Percentiles rank a stretch among this genome's conserved stretches.
Evolutionary conservation across 1,140 invertebrate species (phyloP).

Genomic region (Eumaeus atala): DNA sequence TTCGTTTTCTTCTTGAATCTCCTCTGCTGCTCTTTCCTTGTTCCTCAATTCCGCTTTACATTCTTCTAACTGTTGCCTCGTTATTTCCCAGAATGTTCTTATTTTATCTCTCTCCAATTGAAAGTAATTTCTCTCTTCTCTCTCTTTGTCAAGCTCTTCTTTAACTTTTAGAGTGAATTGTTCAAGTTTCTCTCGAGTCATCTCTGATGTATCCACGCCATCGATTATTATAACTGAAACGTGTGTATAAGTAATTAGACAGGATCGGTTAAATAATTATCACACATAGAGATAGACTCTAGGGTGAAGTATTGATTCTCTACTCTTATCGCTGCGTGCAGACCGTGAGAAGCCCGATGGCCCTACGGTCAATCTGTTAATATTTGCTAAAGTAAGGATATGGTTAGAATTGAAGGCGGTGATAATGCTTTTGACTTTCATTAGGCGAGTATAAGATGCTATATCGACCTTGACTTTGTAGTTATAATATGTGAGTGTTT

Average conservation of each 20-base stretch:
- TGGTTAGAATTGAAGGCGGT: too few species aligned
- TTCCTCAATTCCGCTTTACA: constrained; percentile 83
- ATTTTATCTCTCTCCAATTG: constrained; percentile 96
- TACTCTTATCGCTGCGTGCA: too few species aligned
- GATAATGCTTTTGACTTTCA: too few species aligned
- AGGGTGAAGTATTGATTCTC: too few species aligned
- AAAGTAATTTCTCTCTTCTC: constrained; percentile 96
- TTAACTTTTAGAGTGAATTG: constrained; percentile 90
- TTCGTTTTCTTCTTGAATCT: constrained; percentile 89
- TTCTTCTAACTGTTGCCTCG: constrained; percentile 88
- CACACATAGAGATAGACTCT: too few species aligned
- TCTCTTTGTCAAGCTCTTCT: constrained; percentile 93
- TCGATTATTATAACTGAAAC: constrained; percentile 83
- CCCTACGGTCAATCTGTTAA: too few species aligned
- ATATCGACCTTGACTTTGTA: too few species aligned
- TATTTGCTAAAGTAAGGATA: too few species aligned
- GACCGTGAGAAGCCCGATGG: too few species aligned
- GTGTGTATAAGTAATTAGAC: constrained; percentile 15
- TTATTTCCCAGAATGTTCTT: constrained; percentile 93
- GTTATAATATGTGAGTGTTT: too few species aligned
- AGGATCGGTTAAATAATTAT: too few species aligned
- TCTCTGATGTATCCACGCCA: constrained; percentile 92
- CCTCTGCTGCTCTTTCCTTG: constrained; percentile 92
- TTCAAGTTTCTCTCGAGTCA: constrained; percentile 95
- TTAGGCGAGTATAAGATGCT: too few species aligned